These are phyloP conservation scores for Tipula unca DNA, from an alignment of 2,888 invertebrate species.

Conservation along the genomic window DNA sequence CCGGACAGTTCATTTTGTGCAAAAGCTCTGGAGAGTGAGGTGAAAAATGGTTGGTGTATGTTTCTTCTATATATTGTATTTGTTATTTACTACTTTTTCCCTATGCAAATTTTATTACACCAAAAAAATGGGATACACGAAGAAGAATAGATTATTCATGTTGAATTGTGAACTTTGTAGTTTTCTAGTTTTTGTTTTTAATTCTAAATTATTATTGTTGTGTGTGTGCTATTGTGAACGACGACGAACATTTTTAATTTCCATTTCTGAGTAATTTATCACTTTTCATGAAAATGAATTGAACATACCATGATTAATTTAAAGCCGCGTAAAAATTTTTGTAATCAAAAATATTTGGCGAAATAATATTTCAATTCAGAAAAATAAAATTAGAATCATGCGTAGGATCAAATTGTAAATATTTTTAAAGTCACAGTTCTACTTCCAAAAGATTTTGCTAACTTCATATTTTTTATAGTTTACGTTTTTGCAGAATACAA, in stretches of 20 bases:
- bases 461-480: too few species aligned
- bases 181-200: background rate
- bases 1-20: background rate
- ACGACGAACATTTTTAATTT: background rate
- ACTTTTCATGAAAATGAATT: background rate
- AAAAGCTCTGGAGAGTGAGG: background rate
- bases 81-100: background rate
- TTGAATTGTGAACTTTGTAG: background rate
- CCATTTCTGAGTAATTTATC: background rate
- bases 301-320: too few species aligned
- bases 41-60: background rate
- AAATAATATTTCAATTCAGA: too few species aligned
- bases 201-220: background rate
- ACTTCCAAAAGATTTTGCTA: too few species aligned
- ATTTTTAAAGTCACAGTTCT: too few species aligned
- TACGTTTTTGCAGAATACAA: too few species aligned
- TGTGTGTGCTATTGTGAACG: background rate
- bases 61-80: background rate
- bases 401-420: too few species aligned
- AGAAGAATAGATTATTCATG: background rate
- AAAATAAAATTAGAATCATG: too few species aligned
- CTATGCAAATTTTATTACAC: background rate
- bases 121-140: background rate
- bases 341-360: too few species aligned
- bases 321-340: too few species aligned